Conservation (phyloP, 1,140 invertebrate species). For the Carposina sasakii region DNA sequence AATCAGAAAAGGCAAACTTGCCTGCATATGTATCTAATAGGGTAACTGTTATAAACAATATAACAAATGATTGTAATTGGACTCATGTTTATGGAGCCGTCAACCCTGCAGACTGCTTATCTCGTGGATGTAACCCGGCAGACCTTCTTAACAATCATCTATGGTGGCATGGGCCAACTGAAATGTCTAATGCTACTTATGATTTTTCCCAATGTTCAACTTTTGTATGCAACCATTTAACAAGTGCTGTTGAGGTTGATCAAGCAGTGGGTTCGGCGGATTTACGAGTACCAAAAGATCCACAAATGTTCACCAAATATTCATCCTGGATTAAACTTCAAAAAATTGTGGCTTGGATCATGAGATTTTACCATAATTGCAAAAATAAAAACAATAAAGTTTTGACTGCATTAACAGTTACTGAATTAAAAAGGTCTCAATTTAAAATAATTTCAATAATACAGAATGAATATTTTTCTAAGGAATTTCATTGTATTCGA, state of each 20-base stretch:
- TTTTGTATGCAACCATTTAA: neutral
- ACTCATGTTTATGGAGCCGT: neutral
- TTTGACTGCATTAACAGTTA: neutral
- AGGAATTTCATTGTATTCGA: neutral
- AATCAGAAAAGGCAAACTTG: slow-evolving; percentile 2
- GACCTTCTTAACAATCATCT: neutral
- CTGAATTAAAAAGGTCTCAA: neutral
- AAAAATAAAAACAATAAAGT: neutral
- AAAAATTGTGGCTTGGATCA: neutral
- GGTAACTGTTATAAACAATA: slow-evolving; percentile 11
- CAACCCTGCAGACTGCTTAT: slow-evolving; percentile 13
- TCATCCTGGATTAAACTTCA: slow-evolving; percentile 1
- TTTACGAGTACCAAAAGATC: neutral
- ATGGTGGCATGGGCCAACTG: slow-evolving; percentile 3
- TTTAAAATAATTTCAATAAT: neutral
- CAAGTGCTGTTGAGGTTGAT: no score
- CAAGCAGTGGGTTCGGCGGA: no score
- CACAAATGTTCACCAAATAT: neutral
- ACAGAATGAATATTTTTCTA: slow-evolving; percentile 2
- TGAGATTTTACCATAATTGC: slow-evolving; percentile 9
- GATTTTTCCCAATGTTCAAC: neutral
- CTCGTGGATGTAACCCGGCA: slow-evolving; percentile 6
- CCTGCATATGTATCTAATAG: slow-evolving; percentile 11
- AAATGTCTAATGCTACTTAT: neutral
- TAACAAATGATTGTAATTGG: slow-evolving; percentile 1